Evolutionary conservation across 2,888 invertebrate genomes (phyloP), one percentile per base, ranked within the genome.

Genomic region (Callyntrura guangdongensis): DNA sequence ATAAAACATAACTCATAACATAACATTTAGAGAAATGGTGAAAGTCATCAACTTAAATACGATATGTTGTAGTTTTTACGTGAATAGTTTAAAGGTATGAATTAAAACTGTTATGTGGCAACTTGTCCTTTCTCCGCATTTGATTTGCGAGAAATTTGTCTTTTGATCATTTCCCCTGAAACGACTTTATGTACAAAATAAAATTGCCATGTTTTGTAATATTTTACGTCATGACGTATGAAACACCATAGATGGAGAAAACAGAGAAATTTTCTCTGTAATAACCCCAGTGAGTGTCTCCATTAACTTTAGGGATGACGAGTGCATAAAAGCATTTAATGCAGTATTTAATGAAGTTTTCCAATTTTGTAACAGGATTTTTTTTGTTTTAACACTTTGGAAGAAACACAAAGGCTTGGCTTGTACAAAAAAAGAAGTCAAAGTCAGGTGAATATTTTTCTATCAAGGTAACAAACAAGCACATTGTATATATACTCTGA

Each of bases 261-360:
- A 72, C 45, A 45, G 72, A 5, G 8, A 72, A n/a, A n/a, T 64
- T 25, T 17, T 64, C 36, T 36, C 36, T 36, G 2, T 36, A 36
- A 36, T 11, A 25, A 61, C 9, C 22, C n/a, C n/a, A n/a, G 45
- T 17, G 36, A n/a, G n/a, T 72, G 45, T 72, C 9, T 12, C 25
- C 27, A 27, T 27, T 27, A 27, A 27, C n/a, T 67, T 67, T 27
- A 27, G 17, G n/a, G n/a, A 45, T 0, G 17, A 74, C 20, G 27
- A 67, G 25, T 67, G n/a, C 36, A 36, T 36, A 36, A 36, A 67
- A 67, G n/a, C 36, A 67, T 67, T 27, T 11, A 74, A 74, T 72
- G 45, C n/a, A 4, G 6, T 49, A n/a, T 49, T 4, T 27, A 74
- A 49, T 74, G 20, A 49, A 49, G 22, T 47, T 49, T 74, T 74